Percentiles rank a stretch among this genome's conserved stretches.
These are phyloP conservation scores for Phocides pigmalion DNA, from an alignment of 1,140 invertebrate genomes.

Conservation along the genomic window DNA sequence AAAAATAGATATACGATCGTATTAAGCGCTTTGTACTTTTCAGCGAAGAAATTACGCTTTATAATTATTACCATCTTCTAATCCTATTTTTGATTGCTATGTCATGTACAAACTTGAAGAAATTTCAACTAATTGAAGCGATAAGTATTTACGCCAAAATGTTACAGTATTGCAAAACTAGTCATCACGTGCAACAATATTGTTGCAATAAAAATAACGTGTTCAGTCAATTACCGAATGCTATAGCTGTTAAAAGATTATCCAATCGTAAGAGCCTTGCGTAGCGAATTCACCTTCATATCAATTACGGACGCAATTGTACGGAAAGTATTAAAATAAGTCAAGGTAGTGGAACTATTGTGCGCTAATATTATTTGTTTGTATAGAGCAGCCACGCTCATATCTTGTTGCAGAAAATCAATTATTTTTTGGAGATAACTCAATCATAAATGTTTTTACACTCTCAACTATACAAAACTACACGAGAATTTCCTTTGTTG, in stretches of 20 bases:
- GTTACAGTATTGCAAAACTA: not conserved
- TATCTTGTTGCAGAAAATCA: no score
- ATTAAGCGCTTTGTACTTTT: no score
- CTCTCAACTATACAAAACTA: no score
- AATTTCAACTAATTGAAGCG: no score
- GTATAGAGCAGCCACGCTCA: not conserved
- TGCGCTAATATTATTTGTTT: constrained; percentile 37
- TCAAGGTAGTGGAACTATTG: constrained; percentile 40
- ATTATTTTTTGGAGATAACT: no score
- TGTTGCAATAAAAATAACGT: constrained; percentile 5
- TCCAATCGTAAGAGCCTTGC: constrained; percentile 33
- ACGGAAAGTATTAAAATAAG: constrained; percentile 41
- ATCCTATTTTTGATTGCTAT: no score
- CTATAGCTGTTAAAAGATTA: constrained; percentile 33
- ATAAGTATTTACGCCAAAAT: not conserved
- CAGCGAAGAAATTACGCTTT: no score
- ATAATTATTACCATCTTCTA: no score
- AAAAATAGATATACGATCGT: no score
- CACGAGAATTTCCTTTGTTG: no score
- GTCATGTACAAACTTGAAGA: no score
- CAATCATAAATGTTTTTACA: no score
- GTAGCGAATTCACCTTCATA: constrained; percentile 43
- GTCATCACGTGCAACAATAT: not conserved
- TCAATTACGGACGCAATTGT: constrained; percentile 39
- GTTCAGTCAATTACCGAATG: constrained; percentile 13